These are phyloP conservation scores for Echeneis naucrates DNA, from an alignment of 2,797 vertebrate species.

Conservation along the genomic window DNA sequence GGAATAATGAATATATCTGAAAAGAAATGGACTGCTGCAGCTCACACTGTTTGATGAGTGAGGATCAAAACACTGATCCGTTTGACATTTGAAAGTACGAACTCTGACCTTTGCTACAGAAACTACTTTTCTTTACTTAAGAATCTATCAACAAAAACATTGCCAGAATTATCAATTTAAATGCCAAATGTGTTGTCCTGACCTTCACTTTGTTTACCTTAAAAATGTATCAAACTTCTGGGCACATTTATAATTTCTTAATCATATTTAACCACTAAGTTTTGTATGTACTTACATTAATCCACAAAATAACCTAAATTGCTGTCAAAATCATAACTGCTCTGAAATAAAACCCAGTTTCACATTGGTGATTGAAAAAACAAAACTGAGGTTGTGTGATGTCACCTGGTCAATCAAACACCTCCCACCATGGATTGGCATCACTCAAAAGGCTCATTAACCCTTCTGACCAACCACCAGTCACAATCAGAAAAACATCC, in stretches of 20 bases:
- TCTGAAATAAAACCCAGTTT: constrained; percentile 78
- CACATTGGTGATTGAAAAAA: constrained; percentile 69
- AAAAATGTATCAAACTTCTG: constrained; percentile 6
- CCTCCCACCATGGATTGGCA: constrained; percentile 85
- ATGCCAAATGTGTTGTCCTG: constrained; percentile 13
- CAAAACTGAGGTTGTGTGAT: constrained; percentile 79
- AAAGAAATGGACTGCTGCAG: constrained; percentile 49
- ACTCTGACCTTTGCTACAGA: constrained; percentile 37
- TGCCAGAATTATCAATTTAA: constrained; percentile 21
- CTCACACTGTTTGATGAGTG: constrained; percentile 31
- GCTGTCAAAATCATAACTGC: constrained; percentile 67
- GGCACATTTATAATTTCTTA: background rate
- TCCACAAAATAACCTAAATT: constrained; percentile 56
- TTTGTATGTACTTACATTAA: constrained; percentile 12
- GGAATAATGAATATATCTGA: constrained; percentile 72
- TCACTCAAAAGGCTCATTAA: constrained; percentile 89
- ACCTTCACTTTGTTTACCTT: constrained; percentile 11
- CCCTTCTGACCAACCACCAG: constrained; percentile 87
- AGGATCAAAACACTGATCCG: constrained; percentile 62
- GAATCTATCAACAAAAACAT: constrained; percentile 19
- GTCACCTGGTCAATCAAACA: constrained; percentile 88
- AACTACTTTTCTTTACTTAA: constrained; percentile 21
- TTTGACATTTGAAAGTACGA: constrained; percentile 57
- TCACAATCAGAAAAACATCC: constrained; percentile 78
- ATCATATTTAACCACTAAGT: constrained; percentile 7